Percentiles rank a stretch among this genome's conserved stretches.
Evolutionary conservation across 2,113 vertebrate species (phyloP).

Genomic region (Neogobius melanostomus): DNA sequence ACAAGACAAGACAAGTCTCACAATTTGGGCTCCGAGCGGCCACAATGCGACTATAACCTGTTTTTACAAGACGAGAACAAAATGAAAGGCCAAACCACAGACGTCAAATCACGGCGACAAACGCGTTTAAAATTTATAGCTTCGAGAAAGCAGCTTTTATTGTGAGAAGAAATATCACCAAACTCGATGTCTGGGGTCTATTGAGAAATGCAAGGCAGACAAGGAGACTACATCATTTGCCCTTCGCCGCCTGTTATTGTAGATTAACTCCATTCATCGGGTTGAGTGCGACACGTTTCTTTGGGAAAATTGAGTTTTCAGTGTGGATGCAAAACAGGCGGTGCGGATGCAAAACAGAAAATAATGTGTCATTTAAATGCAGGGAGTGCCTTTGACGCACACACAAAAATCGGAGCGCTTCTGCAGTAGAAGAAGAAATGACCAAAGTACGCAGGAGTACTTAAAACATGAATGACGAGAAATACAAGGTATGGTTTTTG

Average conservation of each 20-base stretch:
- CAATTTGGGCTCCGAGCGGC: not conserved
- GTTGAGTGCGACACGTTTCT: not conserved
- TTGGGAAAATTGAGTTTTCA: not conserved
- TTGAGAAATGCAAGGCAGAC: not conserved
- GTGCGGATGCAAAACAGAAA: not conserved
- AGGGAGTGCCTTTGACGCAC: too few relatives aligned
- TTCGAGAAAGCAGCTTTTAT: slow-evolving; percentile 8
- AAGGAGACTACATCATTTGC: not conserved
- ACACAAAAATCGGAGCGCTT: too few relatives aligned
- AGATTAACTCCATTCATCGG: slow-evolving; percentile 20
- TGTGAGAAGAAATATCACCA: not conserved
- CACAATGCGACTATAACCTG: not conserved
- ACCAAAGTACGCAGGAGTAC: too few relatives aligned
- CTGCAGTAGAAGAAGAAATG: too few relatives aligned
- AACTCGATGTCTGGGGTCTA: not conserved
- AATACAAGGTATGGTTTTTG: too few relatives aligned
- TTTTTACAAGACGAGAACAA: not conserved
- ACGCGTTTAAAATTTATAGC: slow-evolving; percentile 8
- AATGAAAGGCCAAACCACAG: slow-evolving; percentile 4
- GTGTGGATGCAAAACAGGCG: not conserved
- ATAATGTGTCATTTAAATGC: not conserved
- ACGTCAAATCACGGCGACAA: slow-evolving; percentile 11
- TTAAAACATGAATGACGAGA: too few relatives aligned
- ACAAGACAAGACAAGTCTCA: not conserved
- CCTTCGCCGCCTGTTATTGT: slow-evolving; percentile 9